Conservation (phyloP, 2,888 invertebrate species). For the Tipula helvola region DNA sequence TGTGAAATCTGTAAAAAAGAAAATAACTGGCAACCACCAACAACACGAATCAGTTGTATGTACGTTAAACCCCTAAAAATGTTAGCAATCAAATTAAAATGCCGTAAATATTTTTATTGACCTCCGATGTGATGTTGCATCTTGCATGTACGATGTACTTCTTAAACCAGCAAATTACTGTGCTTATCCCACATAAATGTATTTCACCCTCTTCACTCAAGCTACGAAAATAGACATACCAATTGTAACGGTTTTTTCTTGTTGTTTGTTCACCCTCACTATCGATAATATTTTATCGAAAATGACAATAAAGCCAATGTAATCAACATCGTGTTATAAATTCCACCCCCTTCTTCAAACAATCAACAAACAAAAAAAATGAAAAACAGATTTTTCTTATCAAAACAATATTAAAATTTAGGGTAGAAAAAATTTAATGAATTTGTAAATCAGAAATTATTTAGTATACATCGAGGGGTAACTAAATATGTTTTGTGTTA, state of each 20-base stretch:
- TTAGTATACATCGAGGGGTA: no score
- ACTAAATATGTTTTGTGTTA: no score
- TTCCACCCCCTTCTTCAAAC: background rate
- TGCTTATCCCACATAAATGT: background rate
- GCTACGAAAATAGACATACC: background rate
- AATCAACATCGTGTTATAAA: background rate
- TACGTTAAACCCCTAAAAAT: background rate
- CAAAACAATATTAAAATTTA: background rate
- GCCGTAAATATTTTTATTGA: background rate
- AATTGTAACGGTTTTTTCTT: background rate
- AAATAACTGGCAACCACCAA: background rate
- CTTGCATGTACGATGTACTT: background rate
- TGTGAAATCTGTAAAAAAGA: background rate
- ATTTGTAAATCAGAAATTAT: no score
- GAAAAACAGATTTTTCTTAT: background rate
- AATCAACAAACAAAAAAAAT: background rate
- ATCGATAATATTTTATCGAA: background rate
- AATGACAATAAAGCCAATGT: background rate
- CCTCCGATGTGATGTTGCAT: background rate
- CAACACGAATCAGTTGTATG: background rate
- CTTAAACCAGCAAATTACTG: background rate
- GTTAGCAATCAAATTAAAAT: background rate
- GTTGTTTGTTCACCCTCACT: background rate
- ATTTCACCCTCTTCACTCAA: background rate
- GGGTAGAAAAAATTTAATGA: background rate